Evolutionary conservation across 2,797 vertebrate genomes (phyloP), one percentile per base, ranked within the genome.

Genomic region (Erithacus rubecula): DNA sequence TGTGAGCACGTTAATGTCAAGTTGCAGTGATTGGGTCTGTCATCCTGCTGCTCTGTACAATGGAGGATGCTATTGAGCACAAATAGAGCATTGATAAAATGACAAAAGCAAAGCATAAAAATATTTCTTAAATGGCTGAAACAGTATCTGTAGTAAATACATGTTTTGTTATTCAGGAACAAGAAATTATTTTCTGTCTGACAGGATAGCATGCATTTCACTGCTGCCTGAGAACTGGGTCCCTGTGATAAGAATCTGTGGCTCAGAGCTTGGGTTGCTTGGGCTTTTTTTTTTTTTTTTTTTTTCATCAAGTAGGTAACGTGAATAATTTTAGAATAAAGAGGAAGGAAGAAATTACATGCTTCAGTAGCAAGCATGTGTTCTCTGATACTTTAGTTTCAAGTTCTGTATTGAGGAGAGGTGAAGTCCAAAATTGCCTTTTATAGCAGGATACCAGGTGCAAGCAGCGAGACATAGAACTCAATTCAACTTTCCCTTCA

Each of bases 321-420:
- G 9, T 83, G 89, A 81, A 63, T 91, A 85, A 92, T 92, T 95
- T 94, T 91, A 93, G 91, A 89, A 65, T 67, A 72, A 94, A 93
- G 94, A 87, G 95, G 93, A 95, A 96, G 96, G 84, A 95, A 95
- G 90, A 89, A 83, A 94, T 95, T 91, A 89, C 81, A 87, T 62
- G 94, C 91, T 59, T 92, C 84, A 86, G 82, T 83, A 92, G 87
- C 58, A 75, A 87, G 79, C 10, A 7, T 89, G 76, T 89, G 83
- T 89, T 83, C 60, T 94, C 68, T 89, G 49, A 36, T 71, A 32
- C 84, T 95, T 87, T 4, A 75, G 92, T 95, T 96, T 95, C 93
- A 89, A 74, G 90, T 95, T 95, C 75, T 77, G 13, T 83, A 46
- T 63, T 79, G 68, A 60, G 87, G 86, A 71, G 60, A 68, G 89